Base-by-base conservation (phyloP, 2,797 vertebrate species). In the Oryzias sinensis region DNA sequence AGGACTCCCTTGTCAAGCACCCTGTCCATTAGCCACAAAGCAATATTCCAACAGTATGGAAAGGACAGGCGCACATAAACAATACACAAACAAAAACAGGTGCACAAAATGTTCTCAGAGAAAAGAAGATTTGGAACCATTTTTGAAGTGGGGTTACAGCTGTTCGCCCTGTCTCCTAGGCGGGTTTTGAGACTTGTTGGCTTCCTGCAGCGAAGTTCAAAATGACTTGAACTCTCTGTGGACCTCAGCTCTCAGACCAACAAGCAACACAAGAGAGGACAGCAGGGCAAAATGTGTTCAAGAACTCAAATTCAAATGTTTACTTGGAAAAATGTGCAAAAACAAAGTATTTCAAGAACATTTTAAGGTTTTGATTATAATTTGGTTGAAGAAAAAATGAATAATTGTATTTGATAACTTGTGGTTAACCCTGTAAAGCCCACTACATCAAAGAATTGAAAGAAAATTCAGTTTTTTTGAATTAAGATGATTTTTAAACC, bases 21-120 rank as follows among this genome's bases (percentile, higher is more conserved):
- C 48, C 56, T 59, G 37, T 78, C 73, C 74, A 78, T 81, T 72
- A 73, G 60, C 29, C 41, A 59, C 65, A 49, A 43, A 72, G 53
- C 27, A 64, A 77, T 62, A 33, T 49, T 73, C 44, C 59, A 63
- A 65, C 55, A 37, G 15, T 41, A 69, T 48, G 27, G 6, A 49
- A 43, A n/a, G 4, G 27, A 52, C 41, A 50, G 20, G 20, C 20
- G 20, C n/a, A 20, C 52, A 54, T 15, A n/a, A 33, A 60, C 43
- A 55, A 43, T 42, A 18, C 41, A 40, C 53, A 6, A 61, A 66
- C 60, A 27, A 71, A 68, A 16, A 55, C 40, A 53, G 7, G 9
- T 44, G 43, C 29, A 50, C 27, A 53, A 62, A 57, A 60, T 6
- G 20, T 47, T 37, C 49, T 44, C 29, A 57, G 4, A 20, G 40